phyloP scores from a whole-genome alignment of 2,113 vertebrate species.

The Datnioides undecimradiatus region DNA sequence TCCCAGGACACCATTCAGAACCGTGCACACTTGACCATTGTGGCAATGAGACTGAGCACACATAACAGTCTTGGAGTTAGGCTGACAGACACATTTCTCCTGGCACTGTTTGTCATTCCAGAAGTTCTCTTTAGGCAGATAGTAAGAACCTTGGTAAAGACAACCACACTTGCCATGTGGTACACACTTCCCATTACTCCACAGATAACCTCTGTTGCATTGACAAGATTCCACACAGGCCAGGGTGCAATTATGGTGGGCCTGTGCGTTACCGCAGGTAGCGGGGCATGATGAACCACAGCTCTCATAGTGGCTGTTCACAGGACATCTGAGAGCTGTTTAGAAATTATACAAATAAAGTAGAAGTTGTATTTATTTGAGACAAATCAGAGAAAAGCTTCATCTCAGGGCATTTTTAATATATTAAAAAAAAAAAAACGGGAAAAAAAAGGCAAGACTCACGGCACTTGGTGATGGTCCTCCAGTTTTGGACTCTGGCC shows the following conservation, averaged over 20 bases:
- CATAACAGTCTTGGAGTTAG: slow-evolving; percentile 34
- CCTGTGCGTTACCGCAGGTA: slow-evolving; percentile 58
- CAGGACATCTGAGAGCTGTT: slow-evolving; percentile 46
- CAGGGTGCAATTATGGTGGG: slow-evolving; percentile 30
- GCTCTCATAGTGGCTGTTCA: slow-evolving; percentile 66
- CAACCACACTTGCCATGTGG: slow-evolving; percentile 71
- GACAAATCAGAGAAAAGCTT: too few species aligned
- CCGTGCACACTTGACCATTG: slow-evolving; percentile 40
- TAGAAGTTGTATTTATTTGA: too few species aligned
- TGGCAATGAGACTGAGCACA: slow-evolving; percentile 46
- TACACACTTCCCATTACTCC: slow-evolving; percentile 59
- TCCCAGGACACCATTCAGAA: slow-evolving; percentile 42
- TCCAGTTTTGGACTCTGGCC: slow-evolving; percentile 55
- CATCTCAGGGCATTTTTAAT: too few species aligned
- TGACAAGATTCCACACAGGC: slow-evolving; percentile 69
- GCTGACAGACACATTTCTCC: slow-evolving; percentile 65
- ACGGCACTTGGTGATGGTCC: slow-evolving; percentile 60
- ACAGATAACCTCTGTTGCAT: slow-evolving; percentile 60
- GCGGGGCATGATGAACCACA: slow-evolving; percentile 61
- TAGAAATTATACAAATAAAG: too few species aligned
- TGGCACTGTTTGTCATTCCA: slow-evolving; percentile 56
- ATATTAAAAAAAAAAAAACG: background rate
- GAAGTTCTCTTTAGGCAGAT: slow-evolving; percentile 68
- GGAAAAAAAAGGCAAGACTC: slow-evolving; percentile 31
- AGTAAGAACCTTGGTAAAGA: slow-evolving; percentile 68